Conservation (phyloP, 1,140 invertebrate species). For the Ceratosolen fusciceps region DNA sequence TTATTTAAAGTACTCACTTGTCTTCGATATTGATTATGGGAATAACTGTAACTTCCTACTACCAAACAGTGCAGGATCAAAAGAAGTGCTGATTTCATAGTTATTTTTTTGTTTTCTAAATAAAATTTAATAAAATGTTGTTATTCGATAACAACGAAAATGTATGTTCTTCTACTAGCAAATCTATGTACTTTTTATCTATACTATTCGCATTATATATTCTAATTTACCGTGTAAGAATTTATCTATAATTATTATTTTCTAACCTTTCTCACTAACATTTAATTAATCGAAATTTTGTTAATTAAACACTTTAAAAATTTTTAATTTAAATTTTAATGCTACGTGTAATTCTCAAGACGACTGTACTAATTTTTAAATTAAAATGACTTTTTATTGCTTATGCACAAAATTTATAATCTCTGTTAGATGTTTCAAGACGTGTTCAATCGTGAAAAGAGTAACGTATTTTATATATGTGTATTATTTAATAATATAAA, state of each 20-base stretch:
- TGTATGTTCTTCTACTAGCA: too few relatives aligned
- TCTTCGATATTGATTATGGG: background rate
- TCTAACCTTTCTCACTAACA: background rate
- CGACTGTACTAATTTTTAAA: background rate
- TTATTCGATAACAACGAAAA: too few relatives aligned
- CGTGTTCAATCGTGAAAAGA: slow-evolving; percentile 15
- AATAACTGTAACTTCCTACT: background rate
- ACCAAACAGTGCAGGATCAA: background rate
- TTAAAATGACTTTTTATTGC: slow-evolving; percentile 18
- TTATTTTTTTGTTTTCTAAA: too few relatives aligned
- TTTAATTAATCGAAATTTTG: background rate
- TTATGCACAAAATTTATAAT: slow-evolving; percentile 11
- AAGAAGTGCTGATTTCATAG: background rate
- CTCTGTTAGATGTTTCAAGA: background rate
- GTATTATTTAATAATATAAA: slow-evolving; percentile 12
- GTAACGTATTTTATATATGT: background rate
- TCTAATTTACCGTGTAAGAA: background rate
- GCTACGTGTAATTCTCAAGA: background rate
- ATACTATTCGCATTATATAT: background rate
- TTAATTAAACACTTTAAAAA: background rate
- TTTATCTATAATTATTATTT: background rate
- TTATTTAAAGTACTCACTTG: slow-evolving; percentile 4
- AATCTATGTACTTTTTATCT: background rate
- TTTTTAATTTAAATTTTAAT: background rate
- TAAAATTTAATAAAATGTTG: too few relatives aligned